A percentile compares a stretch with the other conserved stretches of the same genome.
Evolutionary conservation across 2,888 invertebrate species (phyloP).

Genomic region (Stenotaenia linearis): DNA sequence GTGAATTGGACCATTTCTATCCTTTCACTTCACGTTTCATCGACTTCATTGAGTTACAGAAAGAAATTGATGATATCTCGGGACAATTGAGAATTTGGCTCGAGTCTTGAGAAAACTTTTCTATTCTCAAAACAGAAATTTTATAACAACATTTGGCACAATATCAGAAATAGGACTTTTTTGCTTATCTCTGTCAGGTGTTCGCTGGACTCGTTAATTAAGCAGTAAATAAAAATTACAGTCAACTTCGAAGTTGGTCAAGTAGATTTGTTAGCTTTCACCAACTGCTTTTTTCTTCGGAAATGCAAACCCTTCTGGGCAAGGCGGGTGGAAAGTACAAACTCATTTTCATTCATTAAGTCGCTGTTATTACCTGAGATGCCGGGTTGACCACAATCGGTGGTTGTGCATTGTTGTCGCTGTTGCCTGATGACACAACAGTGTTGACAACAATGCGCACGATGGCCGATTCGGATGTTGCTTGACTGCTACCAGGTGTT

Average conservation of each 20-base stretch:
- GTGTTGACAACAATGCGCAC: slow-evolving; percentile 31
- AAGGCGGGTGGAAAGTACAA: neutral
- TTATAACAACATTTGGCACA: no score
- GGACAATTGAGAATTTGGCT: no score
- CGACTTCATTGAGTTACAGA: no score
- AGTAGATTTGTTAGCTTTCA: neutral
- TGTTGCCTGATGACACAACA: slow-evolving; percentile 27
- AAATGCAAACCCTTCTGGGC: neutral
- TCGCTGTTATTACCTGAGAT: neutral
- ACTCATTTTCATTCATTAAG: neutral
- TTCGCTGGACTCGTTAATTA: neutral
- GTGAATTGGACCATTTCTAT: no score
- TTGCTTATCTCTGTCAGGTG: no score
- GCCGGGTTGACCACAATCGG: neutral
- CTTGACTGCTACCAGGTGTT: neutral
- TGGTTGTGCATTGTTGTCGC: neutral
- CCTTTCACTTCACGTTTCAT: no score
- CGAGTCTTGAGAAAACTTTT: no score
- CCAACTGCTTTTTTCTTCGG: neutral
- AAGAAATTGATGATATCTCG: no score
- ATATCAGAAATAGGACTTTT: no score
- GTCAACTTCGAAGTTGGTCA: neutral
- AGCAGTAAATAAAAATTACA: neutral
- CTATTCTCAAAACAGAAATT: no score
- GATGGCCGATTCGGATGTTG: neutral